These are phyloP conservation scores for Capitulum mitella DNA, from an alignment of 2,888 invertebrate species.

Conservation along the genomic window DNA sequence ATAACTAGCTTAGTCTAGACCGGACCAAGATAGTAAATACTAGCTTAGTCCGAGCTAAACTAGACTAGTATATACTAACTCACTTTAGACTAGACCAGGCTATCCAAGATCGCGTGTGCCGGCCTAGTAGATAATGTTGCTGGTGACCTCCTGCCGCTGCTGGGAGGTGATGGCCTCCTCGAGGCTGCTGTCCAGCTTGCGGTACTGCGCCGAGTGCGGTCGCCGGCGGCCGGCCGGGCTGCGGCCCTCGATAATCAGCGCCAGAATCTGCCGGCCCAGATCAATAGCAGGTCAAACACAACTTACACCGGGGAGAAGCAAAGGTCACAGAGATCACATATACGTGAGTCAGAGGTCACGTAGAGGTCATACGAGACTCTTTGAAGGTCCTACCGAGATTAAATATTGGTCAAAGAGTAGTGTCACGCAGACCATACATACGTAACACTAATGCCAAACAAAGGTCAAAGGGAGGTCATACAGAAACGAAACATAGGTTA, in stretches of 20 bases:
- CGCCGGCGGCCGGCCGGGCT: conserved; percentile 48
- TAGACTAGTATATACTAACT: too few relatives aligned
- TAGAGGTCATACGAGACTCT: not conserved
- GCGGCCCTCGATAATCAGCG: conserved; percentile 56
- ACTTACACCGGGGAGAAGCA: not conserved
- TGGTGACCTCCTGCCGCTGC: conserved; percentile 49
- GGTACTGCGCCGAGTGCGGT: conserved; percentile 55
- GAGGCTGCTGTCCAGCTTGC: conserved; percentile 58
- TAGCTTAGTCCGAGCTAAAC: too few relatives aligned
- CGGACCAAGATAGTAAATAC: too few relatives aligned
- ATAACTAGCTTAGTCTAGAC: too few relatives aligned
- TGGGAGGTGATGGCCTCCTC: conserved; percentile 60
- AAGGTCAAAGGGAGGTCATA: not conserved
- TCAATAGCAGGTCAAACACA: not conserved
- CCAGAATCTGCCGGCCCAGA: conserved; percentile 51
- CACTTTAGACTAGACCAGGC: too few relatives aligned
- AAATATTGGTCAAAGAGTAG: not conserved
- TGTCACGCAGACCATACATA: not conserved
- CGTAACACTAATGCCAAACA: not conserved
- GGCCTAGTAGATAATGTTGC: conserved; percentile 52
- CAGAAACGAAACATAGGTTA: too few relatives aligned
- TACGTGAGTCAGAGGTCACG: not conserved
- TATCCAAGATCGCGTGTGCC: too few relatives aligned
- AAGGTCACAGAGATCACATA: not conserved
- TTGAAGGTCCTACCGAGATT: not conserved